Conservation (phyloP, 2,113 vertebrate species). For the Emydocephalus ijimae region DNA sequence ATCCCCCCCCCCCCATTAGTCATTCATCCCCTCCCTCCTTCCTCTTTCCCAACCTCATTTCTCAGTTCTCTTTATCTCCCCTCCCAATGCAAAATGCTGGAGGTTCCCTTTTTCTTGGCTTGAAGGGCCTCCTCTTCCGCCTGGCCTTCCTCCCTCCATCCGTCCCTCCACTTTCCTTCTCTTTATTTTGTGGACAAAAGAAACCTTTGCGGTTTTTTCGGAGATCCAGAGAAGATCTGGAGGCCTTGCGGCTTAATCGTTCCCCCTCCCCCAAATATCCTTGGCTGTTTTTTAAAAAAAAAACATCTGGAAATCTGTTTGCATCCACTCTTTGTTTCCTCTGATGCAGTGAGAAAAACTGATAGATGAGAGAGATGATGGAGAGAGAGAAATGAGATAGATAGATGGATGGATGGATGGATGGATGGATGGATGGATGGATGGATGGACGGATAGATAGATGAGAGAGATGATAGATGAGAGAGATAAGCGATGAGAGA, state of each 20-base stretch:
- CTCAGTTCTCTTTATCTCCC: neutral
- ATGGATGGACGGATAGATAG: no score
- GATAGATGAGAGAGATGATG: no score
- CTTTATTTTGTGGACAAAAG: neutral
- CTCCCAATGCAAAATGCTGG: neutral
- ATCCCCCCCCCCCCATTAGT: neutral
- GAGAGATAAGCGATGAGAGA: no score
- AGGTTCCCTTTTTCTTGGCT: neutral
- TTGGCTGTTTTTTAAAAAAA: no score
- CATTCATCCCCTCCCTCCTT: neutral
- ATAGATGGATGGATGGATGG: no score
- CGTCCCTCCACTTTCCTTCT: neutral
- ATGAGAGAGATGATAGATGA: no score
- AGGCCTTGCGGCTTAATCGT: neutral
- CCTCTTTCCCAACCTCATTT: neutral
- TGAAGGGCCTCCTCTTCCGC: neutral
- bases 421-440: no score
- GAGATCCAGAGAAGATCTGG: neutral
- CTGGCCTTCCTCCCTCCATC: neutral
- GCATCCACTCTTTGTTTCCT: neutral
- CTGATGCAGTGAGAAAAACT: neutral
- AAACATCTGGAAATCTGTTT: neutral
- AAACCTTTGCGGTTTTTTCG: neutral
- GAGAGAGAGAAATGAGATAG: no score
- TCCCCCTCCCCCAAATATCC: neutral